phyloP scores from a whole-genome alignment of 2,797 vertebrate species.

The Epinephelus awoara region DNA sequence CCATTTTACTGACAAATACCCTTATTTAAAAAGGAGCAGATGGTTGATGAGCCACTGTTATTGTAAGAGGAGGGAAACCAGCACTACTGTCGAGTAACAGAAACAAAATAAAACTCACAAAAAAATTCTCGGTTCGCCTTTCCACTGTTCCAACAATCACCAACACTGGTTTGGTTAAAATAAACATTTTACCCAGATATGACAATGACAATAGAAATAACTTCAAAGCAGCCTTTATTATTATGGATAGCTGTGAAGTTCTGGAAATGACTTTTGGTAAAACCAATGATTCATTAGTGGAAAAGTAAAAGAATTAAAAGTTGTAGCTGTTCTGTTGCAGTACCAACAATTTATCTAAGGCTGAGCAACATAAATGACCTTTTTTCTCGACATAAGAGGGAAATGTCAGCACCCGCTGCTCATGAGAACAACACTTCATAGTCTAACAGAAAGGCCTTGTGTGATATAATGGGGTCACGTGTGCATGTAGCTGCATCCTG shows the following conservation, averaged over 20 bases:
- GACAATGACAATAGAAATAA: too few relatives aligned
- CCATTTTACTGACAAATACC: too few relatives aligned
- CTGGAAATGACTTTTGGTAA: neutral
- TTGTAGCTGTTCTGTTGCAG: neutral
- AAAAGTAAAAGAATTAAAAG: neutral
- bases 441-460: neutral
- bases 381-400: neutral
- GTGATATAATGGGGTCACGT: slow-evolving; percentile 2
- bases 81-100: too few relatives aligned
- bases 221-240: neutral
- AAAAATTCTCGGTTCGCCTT: too few relatives aligned
- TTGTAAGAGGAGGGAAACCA: too few relatives aligned
- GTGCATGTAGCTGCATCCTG: neutral
- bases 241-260: neutral
- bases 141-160: too few relatives aligned
- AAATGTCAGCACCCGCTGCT: slow-evolving; percentile 24
- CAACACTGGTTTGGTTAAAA: too few relatives aligned
- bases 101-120: too few relatives aligned
- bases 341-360: neutral
- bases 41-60: too few relatives aligned
- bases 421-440: neutral
- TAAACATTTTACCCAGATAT: too few relatives aligned
- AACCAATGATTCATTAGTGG: neutral
- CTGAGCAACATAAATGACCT: slow-evolving; percentile 8
- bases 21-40: too few relatives aligned